phyloP scores from a whole-genome alignment of 1,140 invertebrate species.

The Monomorium pharaonis region DNA sequence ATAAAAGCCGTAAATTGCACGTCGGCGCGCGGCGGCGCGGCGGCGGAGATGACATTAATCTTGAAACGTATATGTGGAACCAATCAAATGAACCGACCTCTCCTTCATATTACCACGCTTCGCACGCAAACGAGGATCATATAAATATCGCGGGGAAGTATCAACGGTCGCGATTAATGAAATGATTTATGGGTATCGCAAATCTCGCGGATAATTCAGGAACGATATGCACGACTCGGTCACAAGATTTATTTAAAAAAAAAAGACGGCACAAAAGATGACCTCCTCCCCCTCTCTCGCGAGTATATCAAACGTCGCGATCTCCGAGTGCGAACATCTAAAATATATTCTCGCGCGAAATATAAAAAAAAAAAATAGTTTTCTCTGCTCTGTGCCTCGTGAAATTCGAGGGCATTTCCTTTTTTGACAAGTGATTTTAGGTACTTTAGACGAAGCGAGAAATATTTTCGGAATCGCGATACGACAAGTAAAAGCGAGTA shows the following conservation, averaged over 20 bases:
- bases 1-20: background rate
- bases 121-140: background rate
- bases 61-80: background rate
- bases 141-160: background rate
- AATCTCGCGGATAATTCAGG: background rate
- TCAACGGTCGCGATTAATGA: background rate
- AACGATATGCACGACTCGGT: background rate
- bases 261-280: background rate
- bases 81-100: background rate
- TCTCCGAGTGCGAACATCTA: background rate
- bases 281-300: too few species aligned
- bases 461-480: background rate
- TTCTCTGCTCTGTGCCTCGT: background rate
- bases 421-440: slow-evolving; percentile 1
- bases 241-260: background rate
- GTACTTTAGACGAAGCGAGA: background rate
- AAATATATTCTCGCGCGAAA: background rate
- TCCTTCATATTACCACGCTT: background rate
- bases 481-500: background rate
- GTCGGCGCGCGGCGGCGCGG: too few species aligned
- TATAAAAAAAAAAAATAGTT: background rate
- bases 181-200: background rate
- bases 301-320: background rate
- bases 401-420: background rate
- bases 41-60: background rate